Evolutionary conservation across 2,113 vertebrate genomes (phyloP), one percentile per base, ranked within the genome.

Genomic region (Piprites chloris): DNA sequence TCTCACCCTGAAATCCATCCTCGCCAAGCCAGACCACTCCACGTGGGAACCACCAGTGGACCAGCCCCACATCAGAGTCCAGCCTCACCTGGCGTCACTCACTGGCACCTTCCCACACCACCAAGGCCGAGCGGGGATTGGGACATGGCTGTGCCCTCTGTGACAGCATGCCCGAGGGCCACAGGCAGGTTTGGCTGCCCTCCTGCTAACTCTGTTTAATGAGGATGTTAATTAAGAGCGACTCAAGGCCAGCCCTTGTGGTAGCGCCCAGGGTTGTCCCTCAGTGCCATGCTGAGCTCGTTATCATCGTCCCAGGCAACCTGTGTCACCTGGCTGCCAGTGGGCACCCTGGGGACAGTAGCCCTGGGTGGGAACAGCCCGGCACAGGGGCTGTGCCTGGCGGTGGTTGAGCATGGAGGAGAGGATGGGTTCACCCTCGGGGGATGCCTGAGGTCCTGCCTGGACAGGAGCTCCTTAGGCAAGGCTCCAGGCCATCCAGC

Each of bases 141-240:
- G 2, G 50, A 50, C 41, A 21, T 0, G 1, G n/a, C 71, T 17
- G 2, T 73, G 75, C 58, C 79, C 53, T 63, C 74, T 19, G 41
- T 7, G 12, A 42, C 39, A 27, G 33, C 66, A 75, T 1, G 1
- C 37, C 49, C 18, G 24, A 42, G 80, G 78, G 63, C 71, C 75
- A 85, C 68, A 3, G 22, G 42, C 73, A 91, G 81, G 65, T 91
- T 91, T 65, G 13, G 14, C 49, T 68, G 37, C 58, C 59, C 39
- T 90, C 59, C 83, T 63, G 30, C 82, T 93, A 85, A 73, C 63
- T 82, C 89, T 24, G 16, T 46, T 74, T 95, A 91, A 96, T 75
- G 69, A 94, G 85, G 93, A 87, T 68, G 61, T 89, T 95, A 95
- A 96, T 91, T 91, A 85, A 87, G 67, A 89, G 23, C 10, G 21